Evolutionary conservation across 2,888 invertebrate genomes (phyloP), one percentile per base, ranked within the genome.

Genomic region (Archips crataeganus): DNA sequence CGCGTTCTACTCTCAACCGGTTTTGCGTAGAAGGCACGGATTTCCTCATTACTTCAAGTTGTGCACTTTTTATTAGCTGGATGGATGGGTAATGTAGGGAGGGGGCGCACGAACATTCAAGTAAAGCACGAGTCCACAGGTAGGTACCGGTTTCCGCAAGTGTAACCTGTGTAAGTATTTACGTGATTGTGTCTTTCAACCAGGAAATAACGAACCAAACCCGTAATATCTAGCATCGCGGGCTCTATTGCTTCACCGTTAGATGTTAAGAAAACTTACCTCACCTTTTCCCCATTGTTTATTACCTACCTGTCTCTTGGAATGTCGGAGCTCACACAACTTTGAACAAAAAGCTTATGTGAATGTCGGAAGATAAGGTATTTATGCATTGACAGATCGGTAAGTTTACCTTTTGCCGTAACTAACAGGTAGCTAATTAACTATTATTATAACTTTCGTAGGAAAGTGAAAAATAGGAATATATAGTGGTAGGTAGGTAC

Each of bases 41-140:
- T 69, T 76, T 76, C 74, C 76, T 74, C 36, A 61, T 71, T 23
- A 51, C 42, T 60, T 11, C 60, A 39, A 51, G 61, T 70, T 60
- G 59, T 45, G 54, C n/a, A 15, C 45, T 39, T 64, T 63, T 63
- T 62, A 39, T 54, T 47, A 45, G 11, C 9, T 45, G 10, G 45
- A 45, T 45, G 63, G 10, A 63, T 23, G 6, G 49, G 10, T 63
- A 32, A 49, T 15, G n/a, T 60, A 45, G 59, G 54, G 47, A 60
- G 51, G 13, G 49, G 9, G 6, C 62, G 3, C 39, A 32, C 13
- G 4, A 23, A 10, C 15, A 39, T 60, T n/a, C 13, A 39, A 13
- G 60, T 39, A 36, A 60, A 60, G 39, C 36, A 13, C n/a, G 15
- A 60, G 15, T 60, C 45, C 10, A 47, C 45, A 5, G 49, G 39